Percentiles rank a stretch among this genome's conserved stretches.
These are phyloP conservation scores for Trichoplusia ni DNA, from an alignment of 1,140 invertebrate species.

Conservation along the genomic window DNA sequence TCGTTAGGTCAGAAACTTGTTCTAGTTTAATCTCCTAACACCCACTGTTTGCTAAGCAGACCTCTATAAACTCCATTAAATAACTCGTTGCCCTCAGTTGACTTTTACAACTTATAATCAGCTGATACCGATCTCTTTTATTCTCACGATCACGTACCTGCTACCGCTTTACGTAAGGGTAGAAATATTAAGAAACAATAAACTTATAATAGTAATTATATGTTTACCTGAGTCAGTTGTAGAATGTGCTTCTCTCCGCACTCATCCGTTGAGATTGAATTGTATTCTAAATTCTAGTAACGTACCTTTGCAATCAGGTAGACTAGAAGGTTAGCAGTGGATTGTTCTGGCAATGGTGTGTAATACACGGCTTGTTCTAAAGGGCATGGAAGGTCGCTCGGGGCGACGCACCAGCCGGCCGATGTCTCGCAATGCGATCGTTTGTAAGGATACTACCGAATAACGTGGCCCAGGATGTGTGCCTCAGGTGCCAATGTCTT, in stretches of 20 bases:
- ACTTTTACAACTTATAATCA: conserved; percentile 20
- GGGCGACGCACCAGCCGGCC: conserved; percentile 61
- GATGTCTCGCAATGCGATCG: conserved; percentile 48
- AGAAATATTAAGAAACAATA: too few species aligned
- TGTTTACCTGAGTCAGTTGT: too few species aligned
- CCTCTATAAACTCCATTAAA: conserved; percentile 11
- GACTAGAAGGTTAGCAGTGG: too few species aligned
- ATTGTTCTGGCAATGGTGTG: conserved; percentile 42
- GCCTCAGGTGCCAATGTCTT: conserved; percentile 37
- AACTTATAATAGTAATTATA: too few species aligned
- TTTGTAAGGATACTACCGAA: conserved; percentile 44
- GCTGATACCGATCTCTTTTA: conserved; percentile 17
- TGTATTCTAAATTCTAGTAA: too few species aligned
- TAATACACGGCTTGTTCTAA: conserved; percentile 49
- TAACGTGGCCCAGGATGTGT: conserved; percentile 42
- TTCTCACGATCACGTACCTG: conserved; percentile 2
- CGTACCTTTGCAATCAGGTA: too few species aligned
- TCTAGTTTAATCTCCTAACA: not conserved
- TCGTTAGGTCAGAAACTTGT: not conserved
- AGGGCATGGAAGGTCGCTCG: conserved; percentile 70
- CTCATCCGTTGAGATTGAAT: too few species aligned
- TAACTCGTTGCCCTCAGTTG: conserved; percentile 23
- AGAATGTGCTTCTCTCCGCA: too few species aligned
- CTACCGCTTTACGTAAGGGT: too few species aligned
- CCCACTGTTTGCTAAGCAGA: conserved; percentile 8